A percentile compares a stretch with the other conserved stretches of the same genome.
These are phyloP conservation scores for Charanyca ferruginea DNA, from an alignment of 2,888 invertebrate species.

Conservation along the genomic window DNA sequence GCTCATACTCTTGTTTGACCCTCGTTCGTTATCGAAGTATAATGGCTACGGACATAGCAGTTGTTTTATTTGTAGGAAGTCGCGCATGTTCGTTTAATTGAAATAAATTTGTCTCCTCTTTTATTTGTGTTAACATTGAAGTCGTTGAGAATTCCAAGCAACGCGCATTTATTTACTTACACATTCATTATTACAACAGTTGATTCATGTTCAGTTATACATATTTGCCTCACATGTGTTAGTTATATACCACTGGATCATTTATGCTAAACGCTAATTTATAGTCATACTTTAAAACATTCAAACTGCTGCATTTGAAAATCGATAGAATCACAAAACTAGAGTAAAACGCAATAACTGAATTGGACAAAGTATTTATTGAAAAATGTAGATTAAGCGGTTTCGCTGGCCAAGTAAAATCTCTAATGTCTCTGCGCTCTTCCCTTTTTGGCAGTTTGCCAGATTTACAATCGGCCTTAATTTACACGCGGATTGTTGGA, in stretches of 20 bases:
- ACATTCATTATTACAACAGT: conserved; percentile 49
- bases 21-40: conserved; percentile 78
- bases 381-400: conserved; percentile 62
- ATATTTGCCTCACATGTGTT: conserved; percentile 37
- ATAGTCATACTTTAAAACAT: not conserved
- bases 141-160: conserved; percentile 62
- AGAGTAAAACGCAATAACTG: conserved; percentile 38
- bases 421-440: conserved; percentile 73
- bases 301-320: conserved; percentile 5
- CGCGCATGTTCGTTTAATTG: conserved; percentile 73
- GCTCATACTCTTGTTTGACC: conserved; percentile 78
- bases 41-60: conserved; percentile 74
- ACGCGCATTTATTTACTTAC: conserved; percentile 51
- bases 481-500: conserved; percentile 75
- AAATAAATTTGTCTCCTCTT: conserved; percentile 72
- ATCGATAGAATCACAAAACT: not conserved
- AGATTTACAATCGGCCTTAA: conserved; percentile 78
- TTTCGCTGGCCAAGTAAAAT: conserved; percentile 68
- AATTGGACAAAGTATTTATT: conserved; percentile 33
- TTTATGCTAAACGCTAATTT: not conserved
- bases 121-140: conserved; percentile 68
- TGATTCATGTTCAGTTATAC: conserved; percentile 48
- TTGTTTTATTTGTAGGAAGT: conserved; percentile 79
- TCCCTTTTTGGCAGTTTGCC: conserved; percentile 76
- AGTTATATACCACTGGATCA: conserved; percentile 17